Base-by-base conservation (phyloP, 2,113 vertebrate species). In the Camelus dromedarius region DNA sequence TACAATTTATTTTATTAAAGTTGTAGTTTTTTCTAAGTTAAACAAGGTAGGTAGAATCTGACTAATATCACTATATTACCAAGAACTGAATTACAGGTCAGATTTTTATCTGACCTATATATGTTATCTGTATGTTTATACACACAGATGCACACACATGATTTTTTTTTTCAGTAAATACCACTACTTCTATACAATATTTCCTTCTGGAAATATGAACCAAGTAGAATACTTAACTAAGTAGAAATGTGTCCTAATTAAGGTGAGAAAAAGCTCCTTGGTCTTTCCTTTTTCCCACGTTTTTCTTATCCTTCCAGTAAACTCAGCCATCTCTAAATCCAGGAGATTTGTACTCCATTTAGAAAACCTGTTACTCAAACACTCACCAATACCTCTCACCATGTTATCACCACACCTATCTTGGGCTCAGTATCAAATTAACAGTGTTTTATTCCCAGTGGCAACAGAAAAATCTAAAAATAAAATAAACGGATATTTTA, bases 111-210 rank as follows among this genome's bases (percentile, higher is more conserved):
- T 89, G 35, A 87, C 6, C 28, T 54, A 76, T 56, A 28, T 14
- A 24, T 32, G 30, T 46, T 48, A 32, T 64, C 16, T 83, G 8
- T 46, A 67, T 81, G 48, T 76, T 79, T 64, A 85, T 8, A 64
- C 22, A 72, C 19, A 77, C 5, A n/a, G 24, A 66, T 4, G 60
- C 15, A 48, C n/a, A 3, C 12, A 60, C 4, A 22, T 5, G 4
- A 38, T 22, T 86, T 19, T 85, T 92, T 92, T 83, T 87, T 22
- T 91, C 46, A 86, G 50, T 91, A 69, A 81, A 52, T 75, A 77
- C 16, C 48, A 30, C 30, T 58, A 87, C 7, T 64, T 88, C 32
- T 11, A 48, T 35, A 30, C 18, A 58, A 38, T 69, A 52, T 64
- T 91, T 88, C 56, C 32, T 95, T n/a, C 42, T 87, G n/a, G 38